Percentiles rank a stretch among this genome's conserved stretches.
phyloP scores from a whole-genome alignment of 2,113 vertebrate genomes.

The Passer montanus region DNA sequence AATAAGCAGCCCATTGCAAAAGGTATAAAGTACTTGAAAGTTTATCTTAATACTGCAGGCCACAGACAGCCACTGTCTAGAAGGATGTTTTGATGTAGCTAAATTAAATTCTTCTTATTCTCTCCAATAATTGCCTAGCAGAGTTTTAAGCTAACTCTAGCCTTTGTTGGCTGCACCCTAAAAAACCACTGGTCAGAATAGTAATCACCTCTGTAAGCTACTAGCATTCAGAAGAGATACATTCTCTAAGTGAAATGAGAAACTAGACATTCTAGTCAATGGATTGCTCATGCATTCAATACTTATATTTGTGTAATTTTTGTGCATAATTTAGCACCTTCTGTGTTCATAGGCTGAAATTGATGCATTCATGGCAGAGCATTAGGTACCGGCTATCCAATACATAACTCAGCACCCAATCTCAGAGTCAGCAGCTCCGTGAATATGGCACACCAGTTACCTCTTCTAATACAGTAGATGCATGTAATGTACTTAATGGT shows the following conservation, averaged over 20 bases:
- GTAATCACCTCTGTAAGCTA: not conserved
- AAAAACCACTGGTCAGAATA: conserved; percentile 6
- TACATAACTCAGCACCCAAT: not conserved
- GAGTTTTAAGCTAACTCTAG: conserved; percentile 6
- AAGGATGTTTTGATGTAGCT: conserved; percentile 61
- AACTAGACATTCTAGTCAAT: not conserved
- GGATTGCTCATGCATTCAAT: not conserved
- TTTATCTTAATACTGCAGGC: conserved; percentile 70
- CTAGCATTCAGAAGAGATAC: not conserved
- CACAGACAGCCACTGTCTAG: not conserved
- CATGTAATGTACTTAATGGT: not conserved
- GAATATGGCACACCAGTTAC: not conserved
- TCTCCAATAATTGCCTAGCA: conserved; percentile 65
- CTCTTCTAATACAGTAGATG: not conserved
- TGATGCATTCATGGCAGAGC: not conserved
- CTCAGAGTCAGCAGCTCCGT: not conserved
- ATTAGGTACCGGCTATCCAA: not conserved
- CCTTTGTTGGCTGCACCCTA: not conserved
- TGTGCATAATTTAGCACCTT: not conserved
- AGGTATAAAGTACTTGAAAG: conserved; percentile 36
- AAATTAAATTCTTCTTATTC: conserved; percentile 61
- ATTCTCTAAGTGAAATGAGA: not conserved
- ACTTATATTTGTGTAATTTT: not conserved
- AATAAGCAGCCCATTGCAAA: conserved; percentile 47
- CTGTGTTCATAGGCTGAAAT: not conserved